phyloP scores from a whole-genome alignment of 2,797 vertebrate species.

The Cottoperca gobio region DNA sequence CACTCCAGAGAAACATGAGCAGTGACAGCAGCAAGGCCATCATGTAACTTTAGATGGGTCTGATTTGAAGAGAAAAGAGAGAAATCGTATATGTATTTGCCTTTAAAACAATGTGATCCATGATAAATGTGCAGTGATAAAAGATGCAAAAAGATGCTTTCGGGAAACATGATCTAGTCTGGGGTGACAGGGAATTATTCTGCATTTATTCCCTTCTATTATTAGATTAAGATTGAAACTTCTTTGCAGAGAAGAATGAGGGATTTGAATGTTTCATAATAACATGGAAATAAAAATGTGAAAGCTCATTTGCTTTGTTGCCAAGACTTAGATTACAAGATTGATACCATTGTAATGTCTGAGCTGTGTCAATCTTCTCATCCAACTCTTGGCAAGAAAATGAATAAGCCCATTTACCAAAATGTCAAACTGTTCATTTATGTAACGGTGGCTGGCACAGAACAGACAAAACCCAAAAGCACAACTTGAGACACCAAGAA shows the following conservation, averaged over 20 bases:
- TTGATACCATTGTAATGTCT: too few species aligned
- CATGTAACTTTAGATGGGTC: slow-evolving; percentile 53
- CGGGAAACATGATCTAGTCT: background rate
- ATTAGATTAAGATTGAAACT: slow-evolving; percentile 1
- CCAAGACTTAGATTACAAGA: too few species aligned
- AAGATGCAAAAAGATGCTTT: background rate
- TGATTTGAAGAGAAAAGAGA: slow-evolving; percentile 33
- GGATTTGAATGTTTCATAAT: background rate
- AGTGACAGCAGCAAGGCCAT: slow-evolving; percentile 50
- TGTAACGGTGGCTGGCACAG: too few species aligned
- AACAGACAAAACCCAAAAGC: too few species aligned
- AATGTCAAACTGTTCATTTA: too few species aligned
- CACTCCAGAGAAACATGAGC: slow-evolving; percentile 63
- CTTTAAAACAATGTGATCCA: background rate
- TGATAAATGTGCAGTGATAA: background rate
- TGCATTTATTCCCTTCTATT: background rate
- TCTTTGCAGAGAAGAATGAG: background rate
- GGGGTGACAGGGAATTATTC: background rate
- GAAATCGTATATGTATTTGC: background rate
- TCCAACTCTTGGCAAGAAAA: too few species aligned
- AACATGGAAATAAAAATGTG: too few species aligned
- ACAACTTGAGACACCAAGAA: too few species aligned
- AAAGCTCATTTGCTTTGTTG: too few species aligned
- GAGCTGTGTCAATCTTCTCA: too few species aligned
- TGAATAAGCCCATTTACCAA: too few species aligned